A percentile compares a stretch with the other conserved stretches of the same genome.
phyloP scores from a whole-genome alignment of 2,113 vertebrate genomes.

The Chloropsis hardwickii region DNA sequence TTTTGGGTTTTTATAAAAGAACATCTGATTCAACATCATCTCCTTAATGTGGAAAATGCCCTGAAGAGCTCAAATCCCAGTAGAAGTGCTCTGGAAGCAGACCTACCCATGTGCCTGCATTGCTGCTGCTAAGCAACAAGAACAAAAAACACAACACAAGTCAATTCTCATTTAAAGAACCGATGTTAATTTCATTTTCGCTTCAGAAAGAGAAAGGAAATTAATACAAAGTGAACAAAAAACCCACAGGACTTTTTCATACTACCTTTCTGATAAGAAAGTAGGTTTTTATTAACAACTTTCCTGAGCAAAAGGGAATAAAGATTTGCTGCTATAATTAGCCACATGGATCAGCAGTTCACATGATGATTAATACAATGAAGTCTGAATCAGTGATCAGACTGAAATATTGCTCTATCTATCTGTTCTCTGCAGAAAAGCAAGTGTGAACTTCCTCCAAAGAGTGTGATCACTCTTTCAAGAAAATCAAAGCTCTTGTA shows the following conservation, averaged over 20 bases:
- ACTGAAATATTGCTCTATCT: background rate
- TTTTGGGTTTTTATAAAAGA: background rate
- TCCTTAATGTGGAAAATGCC: background rate
- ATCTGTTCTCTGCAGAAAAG: background rate
- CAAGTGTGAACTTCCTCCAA: background rate
- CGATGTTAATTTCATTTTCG: background rate
- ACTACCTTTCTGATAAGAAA: background rate
- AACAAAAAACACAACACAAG: background rate
- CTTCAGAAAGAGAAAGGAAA: background rate
- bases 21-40: background rate
- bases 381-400: background rate
- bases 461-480: background rate
- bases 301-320: background rate
- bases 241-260: background rate
- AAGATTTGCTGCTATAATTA: background rate
- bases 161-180: background rate
- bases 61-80: background rate
- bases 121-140: conserved; percentile 38
- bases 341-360: background rate
- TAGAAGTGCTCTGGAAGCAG: background rate
- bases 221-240: background rate
- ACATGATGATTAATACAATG: background rate
- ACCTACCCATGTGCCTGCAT: background rate
- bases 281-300: background rate
- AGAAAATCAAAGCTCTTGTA: background rate